A percentile compares a stretch with the other conserved stretches of the same genome.
Evolutionary conservation across 2,113 vertebrate species (phyloP).

Genomic region (Cinclus mexicanus): DNA sequence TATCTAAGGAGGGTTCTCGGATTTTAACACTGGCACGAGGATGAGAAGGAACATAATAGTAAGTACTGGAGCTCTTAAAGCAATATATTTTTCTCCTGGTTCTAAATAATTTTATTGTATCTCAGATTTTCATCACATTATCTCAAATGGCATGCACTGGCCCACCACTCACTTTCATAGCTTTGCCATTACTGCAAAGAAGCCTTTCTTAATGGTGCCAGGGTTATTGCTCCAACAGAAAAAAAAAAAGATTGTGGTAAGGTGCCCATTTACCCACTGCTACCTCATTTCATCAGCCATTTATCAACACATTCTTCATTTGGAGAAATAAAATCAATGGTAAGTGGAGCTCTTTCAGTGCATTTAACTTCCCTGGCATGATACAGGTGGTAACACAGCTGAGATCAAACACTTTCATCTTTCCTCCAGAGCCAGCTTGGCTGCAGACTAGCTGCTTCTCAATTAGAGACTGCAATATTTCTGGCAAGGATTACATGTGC

Average conservation of each 20-base stretch:
- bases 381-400: constrained; percentile 62
- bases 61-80: background rate
- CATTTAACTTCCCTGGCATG: constrained; percentile 46
- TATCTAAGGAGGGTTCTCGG: background rate
- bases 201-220: constrained; percentile 30
- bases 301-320: constrained; percentile 46
- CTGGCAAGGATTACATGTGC: constrained; percentile 21
- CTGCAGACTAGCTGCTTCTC: constrained; percentile 8
- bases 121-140: constrained; percentile 23
- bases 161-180: background rate
- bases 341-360: constrained; percentile 33
- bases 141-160: constrained; percentile 12
- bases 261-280: constrained; percentile 49
- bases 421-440: constrained; percentile 58
- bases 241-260: constrained; percentile 1
- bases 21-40: background rate
- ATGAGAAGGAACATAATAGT: background rate
- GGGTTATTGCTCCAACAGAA: background rate
- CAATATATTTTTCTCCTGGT: background rate
- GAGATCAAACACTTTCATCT: constrained; percentile 43
- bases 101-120: constrained; percentile 15
- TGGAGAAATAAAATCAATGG: constrained; percentile 49
- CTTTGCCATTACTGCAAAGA: constrained; percentile 19
- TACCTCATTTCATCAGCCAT: constrained; percentile 52
- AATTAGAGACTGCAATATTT: constrained; percentile 9